Base-by-base conservation (phyloP, 2,113 vertebrate species). In the Perca schrenkii region DNA sequence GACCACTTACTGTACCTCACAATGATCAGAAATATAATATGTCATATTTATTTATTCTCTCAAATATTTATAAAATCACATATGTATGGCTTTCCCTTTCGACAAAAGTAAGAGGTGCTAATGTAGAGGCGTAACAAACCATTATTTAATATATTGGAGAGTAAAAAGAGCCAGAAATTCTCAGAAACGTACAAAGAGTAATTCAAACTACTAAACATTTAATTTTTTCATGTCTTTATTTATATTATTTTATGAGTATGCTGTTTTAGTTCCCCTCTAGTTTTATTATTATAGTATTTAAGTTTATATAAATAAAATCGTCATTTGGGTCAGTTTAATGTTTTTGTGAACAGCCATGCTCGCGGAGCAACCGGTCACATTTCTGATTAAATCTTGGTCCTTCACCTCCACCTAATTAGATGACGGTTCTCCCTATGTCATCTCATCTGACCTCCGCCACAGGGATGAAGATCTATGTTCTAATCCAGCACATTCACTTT, bases 381-480 rank as follows among this genome's bases (percentile, higher is more conserved):
- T 80, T 71, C n/a, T 78, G 14, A 83, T 91, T 40, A 84, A 71
- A 87, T 86, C 66, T 75, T 2, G 17, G 43, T 52, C 57, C 36
- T 21, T 83, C 63, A 63, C 81, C 61, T 85, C 43, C 40, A 43
- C 40, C 40, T 70, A 80, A 85, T 84, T 82, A 88, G 61, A 84
- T 31, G 47, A 60, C 11, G 46, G 22, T 63, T 83, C 53, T 76
- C 40, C 53, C 64, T 57, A 75, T 79, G 89, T 89, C 81, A 72
- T 15, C 56, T 73, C 53, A 58, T 77, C 15, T 87, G 88, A 92
- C 85, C 84, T 75, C 17, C 36, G 62, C 52, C 64, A 50, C 40
- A 4, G 13, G 0, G 49, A 58, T 77, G n/a, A 77, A 74, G 53
- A 58, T 62, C 58, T n/a, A 1, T 28, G 4, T 10, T 53, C 3